A percentile compares a stretch with the other conserved stretches of the same genome.
phyloP scores from a whole-genome alignment of 2,797 vertebrate genomes.

The Carcharodon carcharias region DNA sequence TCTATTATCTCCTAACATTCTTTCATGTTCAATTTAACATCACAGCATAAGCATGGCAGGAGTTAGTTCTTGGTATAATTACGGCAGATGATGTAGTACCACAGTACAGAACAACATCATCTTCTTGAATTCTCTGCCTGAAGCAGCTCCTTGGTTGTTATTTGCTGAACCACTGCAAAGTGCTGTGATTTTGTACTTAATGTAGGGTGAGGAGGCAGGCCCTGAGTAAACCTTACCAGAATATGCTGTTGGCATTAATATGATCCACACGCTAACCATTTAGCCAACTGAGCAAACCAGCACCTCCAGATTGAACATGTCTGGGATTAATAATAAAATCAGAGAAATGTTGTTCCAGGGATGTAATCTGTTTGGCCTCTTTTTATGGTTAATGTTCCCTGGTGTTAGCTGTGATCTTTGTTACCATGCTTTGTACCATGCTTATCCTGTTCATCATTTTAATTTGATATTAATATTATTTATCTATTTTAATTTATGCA shows the following conservation, averaged over 20 bases:
- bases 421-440: neutral
- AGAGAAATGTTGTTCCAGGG: neutral
- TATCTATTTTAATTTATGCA: neutral
- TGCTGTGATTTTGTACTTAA: neutral
- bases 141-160: neutral
- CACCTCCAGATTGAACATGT: neutral
- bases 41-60: neutral
- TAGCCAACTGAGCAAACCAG: neutral
- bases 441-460: conserved; percentile 8
- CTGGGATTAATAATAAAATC: neutral
- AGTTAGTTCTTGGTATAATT: neutral
- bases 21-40: neutral
- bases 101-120: neutral
- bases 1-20: neutral
- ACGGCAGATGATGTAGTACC: neutral
- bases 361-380: neutral
- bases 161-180: neutral
- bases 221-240: neutral
- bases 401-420: neutral
- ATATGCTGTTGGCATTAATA: neutral
- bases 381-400: neutral
- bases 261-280: neutral
- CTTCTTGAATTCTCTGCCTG: neutral
- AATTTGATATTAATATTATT: neutral
- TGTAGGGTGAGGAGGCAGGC: neutral